Conservation (phyloP, 2,888 invertebrate species). For the Ypsolopha sequella region DNA sequence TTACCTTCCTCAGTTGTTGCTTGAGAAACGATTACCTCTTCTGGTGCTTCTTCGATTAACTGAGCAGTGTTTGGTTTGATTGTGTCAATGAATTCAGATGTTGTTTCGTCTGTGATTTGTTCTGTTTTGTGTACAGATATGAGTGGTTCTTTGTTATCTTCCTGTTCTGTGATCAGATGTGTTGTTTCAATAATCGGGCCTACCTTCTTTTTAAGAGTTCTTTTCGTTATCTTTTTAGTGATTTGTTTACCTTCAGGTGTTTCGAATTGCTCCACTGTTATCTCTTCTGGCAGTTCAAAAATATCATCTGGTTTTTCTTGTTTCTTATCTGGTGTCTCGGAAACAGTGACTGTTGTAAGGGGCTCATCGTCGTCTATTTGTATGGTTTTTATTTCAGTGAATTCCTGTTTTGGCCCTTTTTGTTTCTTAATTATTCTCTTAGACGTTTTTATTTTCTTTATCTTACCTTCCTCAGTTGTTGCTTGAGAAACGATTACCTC, state of each 20-base stretch:
- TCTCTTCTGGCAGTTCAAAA: constrained; percentile 21
- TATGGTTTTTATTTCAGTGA: constrained; percentile 19
- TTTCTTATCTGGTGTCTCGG: constrained; percentile 11
- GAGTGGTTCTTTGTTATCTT: constrained; percentile 29
- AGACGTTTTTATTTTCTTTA: constrained; percentile 10
- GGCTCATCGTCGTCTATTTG: constrained; percentile 15
- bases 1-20: constrained; percentile 4
- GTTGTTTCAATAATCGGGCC: constrained; percentile 20
- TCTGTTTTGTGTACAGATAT: constrained; percentile 25
- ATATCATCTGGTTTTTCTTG: constrained; percentile 1
- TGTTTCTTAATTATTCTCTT: constrained; percentile 14
- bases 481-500: constrained; percentile 11
- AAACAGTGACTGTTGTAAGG: constrained; percentile 10
- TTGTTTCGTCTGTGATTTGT: constrained; percentile 16
- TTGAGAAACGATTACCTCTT: constrained; percentile 6
- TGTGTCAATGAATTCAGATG: constrained; percentile 5
- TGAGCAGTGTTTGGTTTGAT: neutral
- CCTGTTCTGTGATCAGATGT: constrained; percentile 54
- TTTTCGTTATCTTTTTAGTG: constrained; percentile 10
- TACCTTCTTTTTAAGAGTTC: constrained; percentile 7
- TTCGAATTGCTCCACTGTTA: neutral
- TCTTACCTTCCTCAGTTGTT: constrained; percentile 17
- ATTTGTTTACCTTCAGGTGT: constrained; percentile 14
- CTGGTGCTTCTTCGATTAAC: constrained; percentile 6
- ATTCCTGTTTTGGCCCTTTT: constrained; percentile 14